Evolutionary conservation across 2,797 vertebrate genomes (phyloP).

Genomic region (Menidia menidia): DNA sequence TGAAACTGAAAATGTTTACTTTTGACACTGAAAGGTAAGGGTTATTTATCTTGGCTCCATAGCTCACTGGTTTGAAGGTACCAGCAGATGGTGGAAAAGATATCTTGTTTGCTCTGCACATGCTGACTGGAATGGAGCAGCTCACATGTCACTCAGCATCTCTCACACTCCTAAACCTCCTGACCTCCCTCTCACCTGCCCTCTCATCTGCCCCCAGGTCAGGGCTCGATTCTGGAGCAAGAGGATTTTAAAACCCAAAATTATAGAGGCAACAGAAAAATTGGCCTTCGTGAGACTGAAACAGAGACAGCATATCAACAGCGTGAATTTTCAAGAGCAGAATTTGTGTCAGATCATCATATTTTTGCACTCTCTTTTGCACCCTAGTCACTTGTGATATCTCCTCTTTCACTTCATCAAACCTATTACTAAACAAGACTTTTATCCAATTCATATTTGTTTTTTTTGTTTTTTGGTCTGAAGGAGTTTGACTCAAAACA

Average conservation of each 20-base stretch:
- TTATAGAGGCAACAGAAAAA: conserved; percentile 26
- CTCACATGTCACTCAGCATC: conserved; percentile 72
- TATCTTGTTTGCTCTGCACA: conserved; percentile 84
- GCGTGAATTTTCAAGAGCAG: not conserved
- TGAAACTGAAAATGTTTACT: conserved; percentile 1
- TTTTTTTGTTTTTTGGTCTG: not conserved
- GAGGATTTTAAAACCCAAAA: not conserved
- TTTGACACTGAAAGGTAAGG: conserved; percentile 7
- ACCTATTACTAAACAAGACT: not conserved
- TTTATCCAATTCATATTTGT: not conserved
- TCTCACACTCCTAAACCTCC: conserved; percentile 66
- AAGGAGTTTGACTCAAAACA: conserved; percentile 53
- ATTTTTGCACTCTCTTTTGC: not conserved
- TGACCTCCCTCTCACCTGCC: conserved; percentile 35
- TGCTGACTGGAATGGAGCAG: conserved; percentile 78
- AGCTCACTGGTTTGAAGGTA: conserved; percentile 18
- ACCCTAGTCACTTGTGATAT: not conserved
- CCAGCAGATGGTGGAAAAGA: conserved; percentile 12
- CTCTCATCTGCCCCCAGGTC: conserved; percentile 65
- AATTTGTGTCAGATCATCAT: not conserved
- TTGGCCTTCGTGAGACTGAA: not conserved
- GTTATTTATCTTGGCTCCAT: conserved; percentile 25
- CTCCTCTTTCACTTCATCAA: not conserved
- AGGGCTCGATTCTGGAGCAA: conserved; percentile 54
- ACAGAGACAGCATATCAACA: not conserved